These are phyloP conservation scores for Nyctalus aviator DNA, from an alignment of 2,797 vertebrate genomes.

Conservation along the genomic window DNA sequence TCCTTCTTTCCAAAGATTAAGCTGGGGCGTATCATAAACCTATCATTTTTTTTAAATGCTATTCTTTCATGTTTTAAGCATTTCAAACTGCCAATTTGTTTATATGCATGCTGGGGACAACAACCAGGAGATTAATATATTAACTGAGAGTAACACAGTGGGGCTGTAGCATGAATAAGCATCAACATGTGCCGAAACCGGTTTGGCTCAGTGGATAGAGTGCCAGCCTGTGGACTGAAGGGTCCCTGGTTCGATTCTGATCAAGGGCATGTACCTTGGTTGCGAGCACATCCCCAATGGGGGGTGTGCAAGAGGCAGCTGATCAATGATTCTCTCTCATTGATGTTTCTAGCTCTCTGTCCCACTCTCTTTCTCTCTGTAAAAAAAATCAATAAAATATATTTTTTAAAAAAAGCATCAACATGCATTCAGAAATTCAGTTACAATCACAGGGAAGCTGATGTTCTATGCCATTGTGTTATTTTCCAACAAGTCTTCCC, in stretches of 20 bases:
- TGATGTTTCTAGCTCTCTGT: no score
- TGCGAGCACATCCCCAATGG: no score
- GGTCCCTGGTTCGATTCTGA: no score
- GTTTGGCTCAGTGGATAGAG: no score
- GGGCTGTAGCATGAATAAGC: constrained; percentile 64
- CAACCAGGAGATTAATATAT: constrained; percentile 44
- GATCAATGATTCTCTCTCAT: no score
- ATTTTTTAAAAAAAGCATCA: not conserved
- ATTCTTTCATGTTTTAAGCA: constrained; percentile 16
- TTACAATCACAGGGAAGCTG: constrained; percentile 39
- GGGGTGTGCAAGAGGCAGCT: no score
- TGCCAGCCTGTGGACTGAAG: no score
- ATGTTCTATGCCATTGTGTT: constrained; percentile 26
- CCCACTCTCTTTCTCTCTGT: no score
- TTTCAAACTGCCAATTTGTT: constrained; percentile 20
- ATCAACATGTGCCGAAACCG: constrained; percentile 1
- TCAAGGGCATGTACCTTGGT: no score
- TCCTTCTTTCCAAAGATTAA: constrained; percentile 42
- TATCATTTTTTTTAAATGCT: not conserved
- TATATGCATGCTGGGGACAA: constrained; percentile 53
- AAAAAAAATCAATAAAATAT: no score
- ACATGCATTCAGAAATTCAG: constrained; percentile 70
- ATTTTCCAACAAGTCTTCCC: constrained; percentile 59
- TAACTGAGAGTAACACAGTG: constrained; percentile 48
- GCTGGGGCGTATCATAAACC: not conserved